These are phyloP conservation scores for Lycaena phlaeas DNA, from an alignment of 2,888 invertebrate species.

Conservation along the genomic window DNA sequence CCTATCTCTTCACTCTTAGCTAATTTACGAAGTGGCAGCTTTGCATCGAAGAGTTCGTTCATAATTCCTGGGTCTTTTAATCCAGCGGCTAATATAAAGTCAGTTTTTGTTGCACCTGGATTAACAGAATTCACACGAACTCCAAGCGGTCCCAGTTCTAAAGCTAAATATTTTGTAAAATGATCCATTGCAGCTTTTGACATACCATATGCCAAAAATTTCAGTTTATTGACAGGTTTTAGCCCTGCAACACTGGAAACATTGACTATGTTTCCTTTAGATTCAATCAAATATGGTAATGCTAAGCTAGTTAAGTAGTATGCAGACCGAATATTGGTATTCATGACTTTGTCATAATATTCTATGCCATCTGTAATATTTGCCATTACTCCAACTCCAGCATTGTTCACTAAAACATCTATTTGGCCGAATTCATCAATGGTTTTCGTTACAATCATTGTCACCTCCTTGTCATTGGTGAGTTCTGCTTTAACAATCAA, in stretches of 20 bases:
- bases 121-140: conserved; percentile 92
- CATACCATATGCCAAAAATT: conserved; percentile 89
- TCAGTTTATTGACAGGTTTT: conserved; percentile 71
- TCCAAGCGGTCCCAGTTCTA: conserved; percentile 83
- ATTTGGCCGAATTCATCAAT: conserved; percentile 78
- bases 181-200: conserved; percentile 96
- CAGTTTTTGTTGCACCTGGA: conserved; percentile 92
- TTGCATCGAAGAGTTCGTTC: conserved; percentile 69
- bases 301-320: conserved; percentile 86
- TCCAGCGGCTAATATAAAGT: conserved; percentile 75
- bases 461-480: conserved; percentile 77
- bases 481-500: conserved; percentile 76
- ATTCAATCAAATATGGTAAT: conserved; percentile 83
- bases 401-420: conserved; percentile 88
- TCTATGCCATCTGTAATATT: conserved; percentile 86
- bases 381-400: conserved; percentile 84
- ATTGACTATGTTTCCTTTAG: conserved; percentile 90
- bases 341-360: conserved; percentile 88
- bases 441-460: conserved; percentile 76
- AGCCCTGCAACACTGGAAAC: conserved; percentile 92
- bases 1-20: conserved; percentile 90
- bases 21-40: conserved; percentile 90
- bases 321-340: conserved; percentile 84
- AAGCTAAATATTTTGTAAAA: conserved; percentile 89
- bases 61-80: conserved; percentile 74